Conservation (phyloP, 2,113 vertebrate species). For the Grus americana region DNA sequence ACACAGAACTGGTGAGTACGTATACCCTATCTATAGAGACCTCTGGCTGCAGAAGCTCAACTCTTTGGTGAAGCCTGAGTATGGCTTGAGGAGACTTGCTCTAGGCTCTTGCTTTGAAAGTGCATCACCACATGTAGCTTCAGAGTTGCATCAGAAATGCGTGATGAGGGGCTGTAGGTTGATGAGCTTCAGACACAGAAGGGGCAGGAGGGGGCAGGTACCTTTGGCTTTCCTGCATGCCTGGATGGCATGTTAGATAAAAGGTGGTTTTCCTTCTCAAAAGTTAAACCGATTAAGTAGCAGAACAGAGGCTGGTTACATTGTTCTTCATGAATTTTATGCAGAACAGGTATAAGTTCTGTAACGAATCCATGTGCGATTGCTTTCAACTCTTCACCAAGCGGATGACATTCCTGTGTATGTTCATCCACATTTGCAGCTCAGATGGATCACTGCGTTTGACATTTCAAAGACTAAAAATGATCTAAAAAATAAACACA, state of each 20-base stretch:
- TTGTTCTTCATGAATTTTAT: constrained; percentile 60
- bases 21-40: background rate
- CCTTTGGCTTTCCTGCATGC: background rate
- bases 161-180: background rate
- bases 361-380: constrained; percentile 31
- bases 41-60: background rate
- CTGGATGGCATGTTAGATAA: background rate
- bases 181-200: background rate
- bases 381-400: constrained; percentile 59
- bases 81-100: background rate
- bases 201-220: background rate
- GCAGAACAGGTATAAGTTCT: constrained; percentile 23
- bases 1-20: background rate
- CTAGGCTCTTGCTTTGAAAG: background rate
- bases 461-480: constrained; percentile 77
- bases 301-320: background rate
- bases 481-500: constrained; percentile 71
- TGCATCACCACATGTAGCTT: rapidly evolving
- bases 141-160: background rate
- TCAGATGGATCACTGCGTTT: constrained; percentile 48
- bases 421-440: constrained; percentile 43
- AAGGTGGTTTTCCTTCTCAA: background rate
- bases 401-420: constrained; percentile 26
- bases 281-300: background rate
- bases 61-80: background rate